A percentile compares a stretch with the other conserved stretches of the same genome.
These are phyloP conservation scores for Nomada hirtipes DNA, from an alignment of 2,888 invertebrate genomes.

Conservation along the genomic window DNA sequence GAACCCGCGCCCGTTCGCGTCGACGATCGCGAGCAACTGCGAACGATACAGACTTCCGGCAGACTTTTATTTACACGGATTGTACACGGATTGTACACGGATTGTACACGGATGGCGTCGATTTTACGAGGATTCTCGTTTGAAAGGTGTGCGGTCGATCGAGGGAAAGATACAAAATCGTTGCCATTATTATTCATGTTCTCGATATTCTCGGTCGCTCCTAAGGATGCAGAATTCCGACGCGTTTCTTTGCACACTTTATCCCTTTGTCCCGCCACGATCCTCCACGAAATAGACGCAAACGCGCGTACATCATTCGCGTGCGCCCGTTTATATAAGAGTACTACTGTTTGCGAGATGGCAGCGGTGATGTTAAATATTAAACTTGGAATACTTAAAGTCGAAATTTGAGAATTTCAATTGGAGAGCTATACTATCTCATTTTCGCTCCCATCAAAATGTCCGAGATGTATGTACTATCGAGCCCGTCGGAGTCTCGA, in stretches of 20 bases:
- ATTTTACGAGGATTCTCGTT: neutral
- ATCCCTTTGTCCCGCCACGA: neutral
- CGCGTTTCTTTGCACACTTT: neutral
- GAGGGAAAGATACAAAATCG: neutral
- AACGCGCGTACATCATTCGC: too few species aligned
- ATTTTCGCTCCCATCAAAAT: neutral
- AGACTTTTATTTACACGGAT: neutral
- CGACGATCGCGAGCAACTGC: neutral
- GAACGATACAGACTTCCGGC: neutral
- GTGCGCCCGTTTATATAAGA: too few species aligned
- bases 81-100: neutral
- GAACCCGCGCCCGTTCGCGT: too few species aligned
- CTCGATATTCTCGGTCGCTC: neutral
- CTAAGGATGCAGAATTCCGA: neutral
- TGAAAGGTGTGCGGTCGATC: neutral
- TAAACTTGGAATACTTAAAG: too few species aligned
- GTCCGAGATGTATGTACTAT: neutral
- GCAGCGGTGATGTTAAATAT: too few species aligned
- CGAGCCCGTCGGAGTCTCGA: neutral
- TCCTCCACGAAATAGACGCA: too few species aligned
- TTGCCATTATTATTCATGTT: constrained; percentile 12
- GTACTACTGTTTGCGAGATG: too few species aligned
- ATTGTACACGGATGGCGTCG: neutral
- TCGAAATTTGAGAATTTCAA: too few species aligned
- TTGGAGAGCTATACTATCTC: neutral